Percentiles rank a stretch among this genome's conserved stretches.
Evolutionary conservation across 2,888 invertebrate species (phyloP).

Genomic region (Minunthozetes semirufus): DNA sequence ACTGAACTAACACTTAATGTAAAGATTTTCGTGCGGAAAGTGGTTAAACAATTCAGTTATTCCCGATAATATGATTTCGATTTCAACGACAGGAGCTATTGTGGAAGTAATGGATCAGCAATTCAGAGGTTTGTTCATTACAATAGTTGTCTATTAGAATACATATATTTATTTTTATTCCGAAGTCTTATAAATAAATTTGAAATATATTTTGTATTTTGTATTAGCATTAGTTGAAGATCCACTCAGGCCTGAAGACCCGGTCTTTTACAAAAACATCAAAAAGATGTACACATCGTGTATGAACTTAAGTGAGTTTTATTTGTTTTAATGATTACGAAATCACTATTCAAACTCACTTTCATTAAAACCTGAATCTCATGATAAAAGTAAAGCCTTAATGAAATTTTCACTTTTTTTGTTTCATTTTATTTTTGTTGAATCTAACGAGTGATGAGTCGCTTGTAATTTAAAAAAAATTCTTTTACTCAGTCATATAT

Average conservation of each 20-base stretch:
- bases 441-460: too few species aligned
- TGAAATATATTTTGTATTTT: neutral
- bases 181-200: neutral
- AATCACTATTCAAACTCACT: neutral
- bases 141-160: neutral
- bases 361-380: too few species aligned
- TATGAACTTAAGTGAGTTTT: conserved; percentile 70
- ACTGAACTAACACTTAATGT: conserved; percentile 56
- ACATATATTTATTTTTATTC: neutral
- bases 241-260: conserved; percentile 2
- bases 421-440: too few species aligned
- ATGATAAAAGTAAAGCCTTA: neutral
- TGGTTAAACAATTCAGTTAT: conserved; percentile 59
- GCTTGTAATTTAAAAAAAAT: too few species aligned
- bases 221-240: conserved; percentile 20
- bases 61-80: conserved; percentile 71
- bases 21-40: conserved; percentile 68
- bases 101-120: neutral
- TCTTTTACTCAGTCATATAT: too few species aligned
- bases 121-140: neutral
- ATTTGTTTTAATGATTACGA: neutral
- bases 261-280: conserved; percentile 26
- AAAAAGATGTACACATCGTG: conserved; percentile 63
- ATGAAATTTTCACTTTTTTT: too few species aligned
- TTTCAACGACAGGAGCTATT: conserved; percentile 51